Evolutionary conservation across 1,140 invertebrate species (phyloP).

Genomic region (Brachionus manjavacas): DNA sequence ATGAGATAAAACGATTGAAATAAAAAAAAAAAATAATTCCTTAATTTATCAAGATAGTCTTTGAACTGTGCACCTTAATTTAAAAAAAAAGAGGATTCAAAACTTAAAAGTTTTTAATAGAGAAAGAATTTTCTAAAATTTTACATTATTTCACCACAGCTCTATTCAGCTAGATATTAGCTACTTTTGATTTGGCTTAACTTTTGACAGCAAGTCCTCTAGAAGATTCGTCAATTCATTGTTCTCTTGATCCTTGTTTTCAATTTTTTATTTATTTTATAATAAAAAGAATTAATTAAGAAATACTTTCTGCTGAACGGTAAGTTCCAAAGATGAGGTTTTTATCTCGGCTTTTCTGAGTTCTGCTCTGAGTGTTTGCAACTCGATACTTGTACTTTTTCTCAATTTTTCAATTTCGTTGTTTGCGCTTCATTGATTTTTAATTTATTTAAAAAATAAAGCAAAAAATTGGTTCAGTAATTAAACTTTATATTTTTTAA

Average conservation of each 20-base stretch:
- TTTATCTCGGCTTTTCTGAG: constrained; percentile 29
- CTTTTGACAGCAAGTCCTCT: constrained; percentile 22
- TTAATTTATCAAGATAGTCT: background rate
- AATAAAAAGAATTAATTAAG: background rate
- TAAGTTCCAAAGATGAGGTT: background rate
- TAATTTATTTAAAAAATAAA: background rate
- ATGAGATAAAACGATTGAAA: constrained; percentile 32
- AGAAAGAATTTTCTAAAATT: background rate
- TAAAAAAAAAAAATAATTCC: background rate
- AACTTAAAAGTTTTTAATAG: background rate
- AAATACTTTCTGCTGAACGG: constrained; percentile 35
- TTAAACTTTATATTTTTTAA: background rate
- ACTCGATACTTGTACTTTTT: background rate
- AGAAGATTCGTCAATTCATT: constrained; percentile 35
- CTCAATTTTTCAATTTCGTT: constrained; percentile 41
- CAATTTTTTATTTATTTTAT: background rate
- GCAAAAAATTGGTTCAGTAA: background rate
- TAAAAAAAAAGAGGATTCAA: background rate
- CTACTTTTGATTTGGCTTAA: background rate
- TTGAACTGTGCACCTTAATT: background rate
- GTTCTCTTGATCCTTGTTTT: constrained; percentile 23
- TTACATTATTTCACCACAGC: background rate
- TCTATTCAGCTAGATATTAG: background rate
- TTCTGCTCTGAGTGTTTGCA: constrained; percentile 19
- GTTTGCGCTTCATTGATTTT: constrained; percentile 22